Evolutionary conservation across 2,113 vertebrate genomes (phyloP).

Genomic region (Myotis davidii): DNA sequence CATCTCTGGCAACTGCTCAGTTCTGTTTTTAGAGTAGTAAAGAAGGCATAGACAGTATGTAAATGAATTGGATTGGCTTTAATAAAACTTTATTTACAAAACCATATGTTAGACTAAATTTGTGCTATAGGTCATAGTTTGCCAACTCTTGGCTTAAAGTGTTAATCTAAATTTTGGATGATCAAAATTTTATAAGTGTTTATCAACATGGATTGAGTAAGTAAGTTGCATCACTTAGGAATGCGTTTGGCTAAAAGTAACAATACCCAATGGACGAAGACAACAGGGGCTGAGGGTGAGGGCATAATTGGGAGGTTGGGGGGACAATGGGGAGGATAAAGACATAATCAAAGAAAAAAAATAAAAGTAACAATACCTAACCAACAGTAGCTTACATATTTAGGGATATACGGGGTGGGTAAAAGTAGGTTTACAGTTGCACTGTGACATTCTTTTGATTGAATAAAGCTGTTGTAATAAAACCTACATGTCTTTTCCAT

Average conservation of each 20-base stretch:
- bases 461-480: not conserved
- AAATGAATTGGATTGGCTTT: not conserved
- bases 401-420: not conserved
- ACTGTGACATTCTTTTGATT: not conserved
- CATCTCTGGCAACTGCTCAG: not conserved
- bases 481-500: not conserved
- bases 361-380: not conserved
- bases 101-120: not conserved
- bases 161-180: not conserved
- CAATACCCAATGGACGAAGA: not conserved
- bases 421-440: not conserved
- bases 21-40: not conserved
- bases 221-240: not conserved
- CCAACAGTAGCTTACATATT: not conserved
- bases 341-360: too few relatives aligned
- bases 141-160: not conserved
- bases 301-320: too few relatives aligned
- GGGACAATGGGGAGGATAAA: too few relatives aligned
- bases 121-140: not conserved
- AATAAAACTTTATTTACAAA: slow-evolving; percentile 52
- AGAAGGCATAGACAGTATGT: not conserved
- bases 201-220: not conserved
- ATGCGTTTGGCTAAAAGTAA: not conserved
- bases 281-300: too few relatives aligned
- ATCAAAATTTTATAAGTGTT: not conserved